Base-by-base conservation (phyloP, 2,113 vertebrate genomes). In the Phrynosoma blainvillii region DNA sequence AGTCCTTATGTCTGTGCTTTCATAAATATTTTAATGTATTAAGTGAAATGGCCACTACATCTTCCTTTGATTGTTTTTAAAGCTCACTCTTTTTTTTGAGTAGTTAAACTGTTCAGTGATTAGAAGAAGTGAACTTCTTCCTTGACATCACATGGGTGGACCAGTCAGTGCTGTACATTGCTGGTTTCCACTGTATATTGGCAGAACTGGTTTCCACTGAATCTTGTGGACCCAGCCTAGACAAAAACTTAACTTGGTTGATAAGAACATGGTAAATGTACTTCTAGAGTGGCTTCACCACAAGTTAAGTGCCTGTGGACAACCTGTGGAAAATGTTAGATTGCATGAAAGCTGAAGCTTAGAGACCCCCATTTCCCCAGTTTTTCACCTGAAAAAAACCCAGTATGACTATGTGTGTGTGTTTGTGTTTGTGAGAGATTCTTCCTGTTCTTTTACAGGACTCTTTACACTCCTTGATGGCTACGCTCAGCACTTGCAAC, bases 381-480 rank as follows among this genome's bases (percentile, higher is more conserved):
- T 62, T 62, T 21, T 42, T 30, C 30, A 82, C 7, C 10, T 23
- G 14, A 65, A 30, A 78, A 20, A 12, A 68, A 16, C 11, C 11
- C 54, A 23, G 65, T 68, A 13, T 23, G 18, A 14, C 65, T 23
- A 7, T 6, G 5, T 5, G 47, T 47, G 47, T 47, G 5, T 47
- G 47, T 47, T 5, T 47, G 47, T 47, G 47, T 47, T 47, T 7
- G 7, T 47, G 54, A 77, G 18, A 89, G 32, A 89, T 77, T 82
- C 66, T 66, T 88, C 23, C 27, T 90, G 89, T 23, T 90, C 62
- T 85, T 90, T 77, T 97, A 90, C 89, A 98, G 98, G 98, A 98
- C 92, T 98, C 98, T 80, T 97, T 99, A 52, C 98, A 99, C 91
- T 98, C 98, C 47, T 94, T 98, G 89, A 99, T 99, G 98, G 98